These are phyloP conservation scores for Bombycilla garrulus DNA, from an alignment of 2,113 vertebrate species.

Conservation along the genomic window DNA sequence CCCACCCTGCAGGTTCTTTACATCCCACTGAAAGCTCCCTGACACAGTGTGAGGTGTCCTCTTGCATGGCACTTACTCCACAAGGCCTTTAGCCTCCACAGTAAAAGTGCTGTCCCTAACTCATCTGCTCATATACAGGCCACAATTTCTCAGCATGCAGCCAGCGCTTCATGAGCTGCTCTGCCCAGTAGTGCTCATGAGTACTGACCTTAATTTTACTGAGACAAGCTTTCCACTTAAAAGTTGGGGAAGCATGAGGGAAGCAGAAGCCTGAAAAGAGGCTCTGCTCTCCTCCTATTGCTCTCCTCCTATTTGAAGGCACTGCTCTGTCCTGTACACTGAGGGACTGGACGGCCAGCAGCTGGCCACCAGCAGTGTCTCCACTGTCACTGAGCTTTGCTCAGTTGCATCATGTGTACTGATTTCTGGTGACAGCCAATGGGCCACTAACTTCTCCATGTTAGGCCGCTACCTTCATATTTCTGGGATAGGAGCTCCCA, in stretches of 20 bases:
- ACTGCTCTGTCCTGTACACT: background rate
- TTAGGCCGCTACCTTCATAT: rapidly evolving
- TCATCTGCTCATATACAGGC: background rate
- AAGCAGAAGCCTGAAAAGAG: background rate
- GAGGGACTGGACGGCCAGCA: background rate
- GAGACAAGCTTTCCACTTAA: background rate
- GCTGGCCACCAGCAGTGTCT: background rate
- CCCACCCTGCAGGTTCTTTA: background rate
- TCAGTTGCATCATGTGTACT: background rate
- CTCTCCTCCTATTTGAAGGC: background rate
- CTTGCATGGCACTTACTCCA: background rate
- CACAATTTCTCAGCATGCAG: background rate
- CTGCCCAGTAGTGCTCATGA: background rate
- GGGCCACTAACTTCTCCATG: background rate
- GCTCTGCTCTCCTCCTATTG: background rate
- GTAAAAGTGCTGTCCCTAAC: background rate
- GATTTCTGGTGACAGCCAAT: background rate
- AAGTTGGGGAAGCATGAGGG: background rate
- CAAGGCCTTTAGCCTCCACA: background rate
- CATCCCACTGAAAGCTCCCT: background rate
- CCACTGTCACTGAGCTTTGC: background rate
- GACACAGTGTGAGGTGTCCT: background rate
- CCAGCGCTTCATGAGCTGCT: background rate
- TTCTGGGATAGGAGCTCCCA: background rate
- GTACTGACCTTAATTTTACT: background rate